Base-by-base conservation (phyloP, 2,888 invertebrate species). In the Hoplodrina blanda region DNA sequence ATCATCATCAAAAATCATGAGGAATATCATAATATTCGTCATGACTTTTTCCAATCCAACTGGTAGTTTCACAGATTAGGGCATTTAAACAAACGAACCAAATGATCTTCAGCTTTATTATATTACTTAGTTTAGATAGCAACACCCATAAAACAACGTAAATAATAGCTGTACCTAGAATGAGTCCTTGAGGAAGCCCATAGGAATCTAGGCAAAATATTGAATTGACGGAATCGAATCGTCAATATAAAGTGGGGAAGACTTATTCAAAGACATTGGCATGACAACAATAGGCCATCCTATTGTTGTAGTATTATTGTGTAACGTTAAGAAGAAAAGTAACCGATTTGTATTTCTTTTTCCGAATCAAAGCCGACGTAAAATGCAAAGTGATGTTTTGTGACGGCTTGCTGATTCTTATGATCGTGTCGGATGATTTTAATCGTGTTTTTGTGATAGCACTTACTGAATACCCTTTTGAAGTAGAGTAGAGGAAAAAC, bases 301-400 rank as follows among this genome's bases (percentile, higher is more conserved):
- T 37, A 37, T 37, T 37, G 37, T 37, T 37, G 37, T 37, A 37
- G 37, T 37, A 37, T 37, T 37, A 25, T 46, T 20, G 56, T 52
- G 67, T 53, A 37, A 53, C 37, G 5, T 37, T 30, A 30, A 11
- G 37, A 46, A 57, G 50, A 67, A 74, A 57, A 44, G 20, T 37
- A 66, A 74, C 37, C 46, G 37, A 66, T 75, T 67, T 59, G 57
- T 75, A 46, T 49, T 49, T 44, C 20, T 53, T 49, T 41, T 57
- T 41, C 30, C 46, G 2, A 46, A 13, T 74, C 53, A 33, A 64
- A 73, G 2, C 37, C 37, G 46, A 53, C 1, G 15, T 11, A 46
- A 37, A 52, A 56, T 66, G 17, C 3, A 52, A 53, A 66, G 50
- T 37, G 37, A 49, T 41, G 41, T 53, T 37, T 54, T 46, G 30